A percentile compares a stretch with the other conserved stretches of the same genome.
Conservation (phyloP, 2,888 invertebrate species). For the Apotomis capreana region DNA sequence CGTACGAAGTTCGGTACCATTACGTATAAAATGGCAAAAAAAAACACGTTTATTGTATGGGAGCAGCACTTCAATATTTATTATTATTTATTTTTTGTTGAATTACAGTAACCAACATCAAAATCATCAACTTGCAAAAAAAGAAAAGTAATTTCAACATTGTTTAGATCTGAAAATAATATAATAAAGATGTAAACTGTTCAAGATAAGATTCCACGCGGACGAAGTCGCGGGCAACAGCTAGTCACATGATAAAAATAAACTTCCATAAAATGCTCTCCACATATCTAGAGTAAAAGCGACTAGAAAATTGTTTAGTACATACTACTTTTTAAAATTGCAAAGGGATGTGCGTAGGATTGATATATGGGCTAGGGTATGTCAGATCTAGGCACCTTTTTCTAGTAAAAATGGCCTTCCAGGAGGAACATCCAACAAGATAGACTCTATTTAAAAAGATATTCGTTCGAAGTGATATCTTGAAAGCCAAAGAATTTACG, state of each 20-base stretch:
- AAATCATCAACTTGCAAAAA: too few species aligned
- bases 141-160: too few species aligned
- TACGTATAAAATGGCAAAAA: too few species aligned
- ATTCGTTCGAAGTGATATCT: not conserved
- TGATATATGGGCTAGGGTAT: slow-evolving; percentile 9
- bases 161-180: too few species aligned
- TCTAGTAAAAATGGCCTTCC: not conserved
- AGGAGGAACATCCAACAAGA: not conserved
- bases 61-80: too few species aligned
- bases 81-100: too few species aligned
- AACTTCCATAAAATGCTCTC: not conserved
- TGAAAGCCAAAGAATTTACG: not conserved
- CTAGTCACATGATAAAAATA: slow-evolving; percentile 4
- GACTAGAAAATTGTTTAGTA: not conserved
- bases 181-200: too few species aligned
- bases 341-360: slow-evolving; percentile 8
- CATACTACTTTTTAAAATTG: not conserved
- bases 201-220: too few species aligned
- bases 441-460: not conserved
- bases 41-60: too few species aligned
- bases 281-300: not conserved
- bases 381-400: not conserved
- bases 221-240: too few species aligned
- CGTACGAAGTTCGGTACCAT: too few species aligned
- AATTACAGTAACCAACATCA: too few species aligned